Evolutionary conservation across 2,113 vertebrate genomes (phyloP), one percentile per base, ranked within the genome.

Genomic region (Mobula hypostoma): DNA sequence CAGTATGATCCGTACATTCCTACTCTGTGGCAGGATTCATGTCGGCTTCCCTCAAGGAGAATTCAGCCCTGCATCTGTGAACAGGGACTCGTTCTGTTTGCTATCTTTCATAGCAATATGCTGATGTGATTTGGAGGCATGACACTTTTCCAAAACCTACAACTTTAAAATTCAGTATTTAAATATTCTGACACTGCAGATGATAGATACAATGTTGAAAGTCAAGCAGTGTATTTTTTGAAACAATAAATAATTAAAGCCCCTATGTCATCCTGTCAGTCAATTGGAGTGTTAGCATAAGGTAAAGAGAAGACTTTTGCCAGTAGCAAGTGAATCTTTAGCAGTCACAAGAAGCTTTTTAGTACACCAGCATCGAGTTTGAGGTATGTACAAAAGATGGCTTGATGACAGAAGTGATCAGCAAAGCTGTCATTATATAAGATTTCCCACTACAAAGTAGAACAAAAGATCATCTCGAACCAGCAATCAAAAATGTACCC

Each of bases 161-260:
- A 93, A 48, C n/a, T 93, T 93, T 29, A 76, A 74, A 74, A 93
- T 93, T 93, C 91, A 93, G 68, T 93, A 74, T 76, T 93, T 93
- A 93, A 74, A 48, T 74, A 93, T 93, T 56, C 91, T 93, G 68
- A 93, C 91, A 56, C 27, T 48, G 70, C 91, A 56, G 91, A 74
- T 93, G 91, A 93, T 74, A 74, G 91, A 93, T 74, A 70, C 70
- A 56, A 93, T 8, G 70, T 74, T 93, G 66, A 93, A 93, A 93
- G 85, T 93, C 32, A 56, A 93, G 70, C 63, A 27, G 68, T 74
- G 91, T 93, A 56, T 74, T 48, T 93, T 74, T 93, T 93, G 70
- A 76, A 72, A 93, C 91, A 93, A 93, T 74, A 93, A 74, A 93
- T 93, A 93, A 74, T 48, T 40, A 15, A 74, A 74, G 40, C 19